These are phyloP conservation scores for Rhabdornis inornatus DNA, from an alignment of 2,113 vertebrate genomes.

Conservation along the genomic window DNA sequence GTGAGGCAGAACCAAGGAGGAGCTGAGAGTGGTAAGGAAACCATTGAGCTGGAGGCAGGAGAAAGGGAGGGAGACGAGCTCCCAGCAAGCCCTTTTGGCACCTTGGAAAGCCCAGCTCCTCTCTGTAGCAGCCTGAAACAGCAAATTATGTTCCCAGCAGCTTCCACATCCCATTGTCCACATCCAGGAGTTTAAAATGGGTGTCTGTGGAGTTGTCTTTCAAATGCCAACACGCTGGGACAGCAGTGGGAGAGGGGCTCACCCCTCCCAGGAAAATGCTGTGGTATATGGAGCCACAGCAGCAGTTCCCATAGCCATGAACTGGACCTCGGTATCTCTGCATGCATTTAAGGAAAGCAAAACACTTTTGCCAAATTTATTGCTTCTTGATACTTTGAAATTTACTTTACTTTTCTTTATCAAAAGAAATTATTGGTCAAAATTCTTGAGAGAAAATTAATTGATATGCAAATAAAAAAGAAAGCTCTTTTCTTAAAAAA, in stretches of 20 bases:
- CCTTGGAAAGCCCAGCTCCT: fast-evolving
- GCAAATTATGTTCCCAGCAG: background rate
- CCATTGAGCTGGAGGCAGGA: background rate
- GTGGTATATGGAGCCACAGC: background rate
- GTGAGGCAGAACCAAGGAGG: background rate
- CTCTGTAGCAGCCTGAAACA: background rate
- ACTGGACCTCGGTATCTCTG: background rate
- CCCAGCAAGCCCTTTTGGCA: background rate
- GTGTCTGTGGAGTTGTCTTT: background rate
- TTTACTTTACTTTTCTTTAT: no score
- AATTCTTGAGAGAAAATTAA: background rate
- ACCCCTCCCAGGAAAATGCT: background rate
- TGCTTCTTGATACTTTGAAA: background rate
- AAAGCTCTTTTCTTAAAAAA: background rate
- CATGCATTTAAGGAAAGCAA: background rate
- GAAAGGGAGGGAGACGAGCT: background rate
- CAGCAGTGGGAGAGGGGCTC: background rate
- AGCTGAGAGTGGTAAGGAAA: background rate
- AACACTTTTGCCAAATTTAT: background rate
- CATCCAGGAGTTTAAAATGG: background rate
- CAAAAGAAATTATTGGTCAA: background rate
- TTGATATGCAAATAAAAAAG: background rate
- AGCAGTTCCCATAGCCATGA: background rate
- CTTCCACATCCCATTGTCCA: background rate
- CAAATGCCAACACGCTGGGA: fast-evolving